Evolutionary conservation across 92 coral and sea anemone genomes (phyloP).

Genomic region (Desmophyllum pertusum): DNA sequence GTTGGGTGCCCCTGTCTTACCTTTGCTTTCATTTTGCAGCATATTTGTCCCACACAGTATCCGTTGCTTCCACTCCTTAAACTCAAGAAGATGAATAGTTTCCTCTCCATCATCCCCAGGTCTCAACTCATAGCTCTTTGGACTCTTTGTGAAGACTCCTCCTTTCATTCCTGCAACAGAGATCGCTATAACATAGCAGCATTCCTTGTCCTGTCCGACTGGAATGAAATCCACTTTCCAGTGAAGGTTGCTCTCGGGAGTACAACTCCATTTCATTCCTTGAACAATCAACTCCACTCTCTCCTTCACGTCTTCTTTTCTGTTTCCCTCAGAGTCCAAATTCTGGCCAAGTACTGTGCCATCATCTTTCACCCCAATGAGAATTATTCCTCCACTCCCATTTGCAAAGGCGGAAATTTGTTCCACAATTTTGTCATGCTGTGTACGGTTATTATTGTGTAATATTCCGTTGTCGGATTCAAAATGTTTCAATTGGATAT

Average conservation of each 20-base stretch:
- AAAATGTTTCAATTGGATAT: not conserved
- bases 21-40: not conserved
- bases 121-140: not conserved
- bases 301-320: not conserved
- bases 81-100: not conserved
- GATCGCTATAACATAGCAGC: not conserved
- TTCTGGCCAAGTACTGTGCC: not conserved
- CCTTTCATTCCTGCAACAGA: conserved; percentile 13
- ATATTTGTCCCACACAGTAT: not conserved
- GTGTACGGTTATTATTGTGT: not conserved
- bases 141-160: conserved; percentile 8
- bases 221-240: conserved; percentile 6
- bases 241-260: not conserved
- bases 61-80: conserved; percentile 6
- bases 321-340: not conserved
- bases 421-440: not conserved
- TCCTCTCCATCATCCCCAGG: not conserved
- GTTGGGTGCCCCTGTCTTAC: too few species aligned
- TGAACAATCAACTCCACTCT: not conserved
- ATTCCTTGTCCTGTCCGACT: not conserved
- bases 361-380: not conserved
- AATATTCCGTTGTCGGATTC: not conserved
- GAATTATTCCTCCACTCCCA: not conserved
- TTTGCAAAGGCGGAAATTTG: not conserved
- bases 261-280: not conserved